phyloP scores from a whole-genome alignment of 2,888 invertebrate genomes.

The Tridacna crocea region DNA sequence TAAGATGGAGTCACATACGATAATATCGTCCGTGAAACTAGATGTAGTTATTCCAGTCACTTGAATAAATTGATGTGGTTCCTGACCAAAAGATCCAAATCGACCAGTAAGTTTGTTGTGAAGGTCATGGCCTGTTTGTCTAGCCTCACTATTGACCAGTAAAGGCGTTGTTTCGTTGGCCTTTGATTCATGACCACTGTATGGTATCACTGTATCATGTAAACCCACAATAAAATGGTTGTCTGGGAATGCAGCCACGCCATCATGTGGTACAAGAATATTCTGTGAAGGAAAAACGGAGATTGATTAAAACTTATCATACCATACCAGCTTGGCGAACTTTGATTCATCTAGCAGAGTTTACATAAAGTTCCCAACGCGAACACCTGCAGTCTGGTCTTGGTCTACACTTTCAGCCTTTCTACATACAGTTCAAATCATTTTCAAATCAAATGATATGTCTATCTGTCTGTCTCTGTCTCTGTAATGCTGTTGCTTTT shows the following conservation, averaged over 20 bases:
- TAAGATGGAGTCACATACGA: slow-evolving; percentile 64
- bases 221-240: slow-evolving; percentile 69
- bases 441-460: too few relatives aligned
- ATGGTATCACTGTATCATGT: slow-evolving; percentile 56
- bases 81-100: slow-evolving; percentile 66
- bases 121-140: not conserved
- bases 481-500: slow-evolving; percentile 10
- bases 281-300: slow-evolving; percentile 48
- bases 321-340: too few relatives aligned
- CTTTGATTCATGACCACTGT: slow-evolving; percentile 14
- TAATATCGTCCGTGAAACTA: slow-evolving; percentile 62
- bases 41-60: slow-evolving; percentile 66
- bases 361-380: too few relatives aligned
- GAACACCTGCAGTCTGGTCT: too few relatives aligned
- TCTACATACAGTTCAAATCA: too few relatives aligned
- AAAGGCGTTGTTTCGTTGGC: slow-evolving; percentile 44
- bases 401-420: too few relatives aligned
- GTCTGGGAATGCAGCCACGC: slow-evolving; percentile 71
- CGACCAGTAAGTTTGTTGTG: slow-evolving; percentile 41
- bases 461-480: slow-evolving; percentile 36
- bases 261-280: slow-evolving; percentile 65
- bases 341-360: too few relatives aligned
- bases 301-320: not conserved
- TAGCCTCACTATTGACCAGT: slow-evolving; percentile 22
- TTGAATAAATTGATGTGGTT: slow-evolving; percentile 61